Evolutionary conservation across 2,888 invertebrate genomes (phyloP).

Genomic region (Electrophaes corylata): DNA sequence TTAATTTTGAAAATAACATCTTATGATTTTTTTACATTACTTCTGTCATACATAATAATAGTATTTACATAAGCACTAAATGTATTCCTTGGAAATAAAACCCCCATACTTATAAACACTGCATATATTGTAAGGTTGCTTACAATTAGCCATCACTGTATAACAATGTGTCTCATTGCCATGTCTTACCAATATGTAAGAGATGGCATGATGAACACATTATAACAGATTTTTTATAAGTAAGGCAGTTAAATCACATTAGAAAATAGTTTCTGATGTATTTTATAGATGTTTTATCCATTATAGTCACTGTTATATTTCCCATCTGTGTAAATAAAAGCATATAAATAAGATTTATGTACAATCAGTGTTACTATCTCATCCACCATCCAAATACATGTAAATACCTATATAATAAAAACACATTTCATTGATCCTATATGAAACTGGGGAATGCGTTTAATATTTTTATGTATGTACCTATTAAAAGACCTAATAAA

Average conservation of each 20-base stretch:
- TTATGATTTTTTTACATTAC: slow-evolving; percentile 42
- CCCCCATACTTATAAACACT: not conserved
- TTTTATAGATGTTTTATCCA: slow-evolving; percentile 62
- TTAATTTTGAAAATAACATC: slow-evolving; percentile 54
- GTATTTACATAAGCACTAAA: slow-evolving; percentile 21
- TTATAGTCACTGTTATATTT: slow-evolving; percentile 53
- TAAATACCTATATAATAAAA: slow-evolving; percentile 68
- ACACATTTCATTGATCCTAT: slow-evolving; percentile 67
- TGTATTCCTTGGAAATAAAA: not conserved
- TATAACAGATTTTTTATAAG: not conserved
- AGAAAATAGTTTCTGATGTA: slow-evolving; percentile 57
- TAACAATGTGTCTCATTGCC: no score
- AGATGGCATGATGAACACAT: not conserved
- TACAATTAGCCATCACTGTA: not conserved
- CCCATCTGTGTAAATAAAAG: slow-evolving; percentile 57
- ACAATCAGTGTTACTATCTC: slow-evolving; percentile 53
- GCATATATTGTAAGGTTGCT: no score
- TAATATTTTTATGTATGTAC: slow-evolving; percentile 80
- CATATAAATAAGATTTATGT: slow-evolving; percentile 57
- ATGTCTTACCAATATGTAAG: not conserved
- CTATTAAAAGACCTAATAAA: slow-evolving; percentile 77
- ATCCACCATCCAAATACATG: slow-evolving; percentile 55
- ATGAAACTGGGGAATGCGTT: slow-evolving; percentile 69
- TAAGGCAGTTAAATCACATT: slow-evolving; percentile 12
- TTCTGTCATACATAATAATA: slow-evolving; percentile 17